These are phyloP conservation scores for Laterallus jamaicensis DNA, from an alignment of 2,113 vertebrate species.

Conservation along the genomic window DNA sequence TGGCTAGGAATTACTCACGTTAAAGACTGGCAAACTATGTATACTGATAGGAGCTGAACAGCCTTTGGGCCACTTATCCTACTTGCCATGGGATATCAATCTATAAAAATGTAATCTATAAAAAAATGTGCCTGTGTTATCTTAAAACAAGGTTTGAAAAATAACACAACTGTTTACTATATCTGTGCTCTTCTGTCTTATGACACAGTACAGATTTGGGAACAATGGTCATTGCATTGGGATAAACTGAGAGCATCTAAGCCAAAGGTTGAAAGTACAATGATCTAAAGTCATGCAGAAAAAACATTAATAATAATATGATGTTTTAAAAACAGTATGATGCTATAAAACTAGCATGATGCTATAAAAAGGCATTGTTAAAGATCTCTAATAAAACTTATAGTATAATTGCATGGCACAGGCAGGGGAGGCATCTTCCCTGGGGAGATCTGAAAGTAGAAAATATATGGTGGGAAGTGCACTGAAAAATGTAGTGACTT, in stretches of 20 bases:
- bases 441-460: neutral
- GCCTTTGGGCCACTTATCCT: neutral
- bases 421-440: neutral
- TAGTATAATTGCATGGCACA: neutral
- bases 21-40: neutral
- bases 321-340: neutral
- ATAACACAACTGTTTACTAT: neutral
- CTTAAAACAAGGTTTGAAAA: neutral
- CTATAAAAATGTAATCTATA: neutral
- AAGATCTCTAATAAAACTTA: neutral
- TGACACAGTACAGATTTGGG: neutral
- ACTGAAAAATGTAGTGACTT: slow-evolving; percentile 25
- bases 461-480: neutral
- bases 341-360: neutral
- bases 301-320: neutral
- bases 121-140: neutral
- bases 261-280: neutral
- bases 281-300: neutral
- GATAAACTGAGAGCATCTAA: neutral
- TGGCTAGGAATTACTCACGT: neutral
- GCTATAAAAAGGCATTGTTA: neutral
- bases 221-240: neutral
- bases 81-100: neutral
- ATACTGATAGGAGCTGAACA: neutral
- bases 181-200: neutral